Evolutionary conservation across 2,888 invertebrate genomes (phyloP).

Genomic region (Monoplex corrugatus): DNA sequence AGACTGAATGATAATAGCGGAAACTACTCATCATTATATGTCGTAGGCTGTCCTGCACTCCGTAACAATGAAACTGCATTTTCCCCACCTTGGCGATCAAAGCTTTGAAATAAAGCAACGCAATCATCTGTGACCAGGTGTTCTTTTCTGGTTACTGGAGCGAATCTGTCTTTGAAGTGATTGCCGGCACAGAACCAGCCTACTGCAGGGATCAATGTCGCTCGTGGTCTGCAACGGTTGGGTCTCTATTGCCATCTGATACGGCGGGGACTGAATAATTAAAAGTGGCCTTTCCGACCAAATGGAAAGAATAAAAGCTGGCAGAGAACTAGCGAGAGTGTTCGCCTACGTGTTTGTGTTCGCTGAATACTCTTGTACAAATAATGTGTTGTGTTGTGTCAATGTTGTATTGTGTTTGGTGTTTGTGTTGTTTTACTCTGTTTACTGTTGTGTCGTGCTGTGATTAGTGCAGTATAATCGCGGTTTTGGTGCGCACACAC

Average conservation of each 20-base stretch:
- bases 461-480: too few relatives aligned
- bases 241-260: not conserved
- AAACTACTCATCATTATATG: not conserved
- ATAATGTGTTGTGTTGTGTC: too few relatives aligned
- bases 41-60: not conserved
- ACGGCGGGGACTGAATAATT: conserved; percentile 14
- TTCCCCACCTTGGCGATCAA: conserved; percentile 1
- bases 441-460: too few relatives aligned
- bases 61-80: not conserved
- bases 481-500: too few relatives aligned
- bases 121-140: not conserved
- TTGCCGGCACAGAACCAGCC: not conserved
- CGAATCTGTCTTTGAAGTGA: conserved; percentile 38
- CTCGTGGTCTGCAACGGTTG: not conserved
- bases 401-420: too few relatives aligned
- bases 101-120: not conserved
- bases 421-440: too few relatives aligned
- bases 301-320: not conserved
- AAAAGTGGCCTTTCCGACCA: not conserved
- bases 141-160: conserved; percentile 23
- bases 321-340: too few relatives aligned
- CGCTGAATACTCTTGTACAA: too few relatives aligned
- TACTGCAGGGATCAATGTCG: conserved; percentile 23
- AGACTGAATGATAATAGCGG: too few relatives aligned
- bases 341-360: too few relatives aligned